Evolutionary conservation across 2,113 vertebrate species (phyloP).

Genomic region (Pelobates fuscus): DNA sequence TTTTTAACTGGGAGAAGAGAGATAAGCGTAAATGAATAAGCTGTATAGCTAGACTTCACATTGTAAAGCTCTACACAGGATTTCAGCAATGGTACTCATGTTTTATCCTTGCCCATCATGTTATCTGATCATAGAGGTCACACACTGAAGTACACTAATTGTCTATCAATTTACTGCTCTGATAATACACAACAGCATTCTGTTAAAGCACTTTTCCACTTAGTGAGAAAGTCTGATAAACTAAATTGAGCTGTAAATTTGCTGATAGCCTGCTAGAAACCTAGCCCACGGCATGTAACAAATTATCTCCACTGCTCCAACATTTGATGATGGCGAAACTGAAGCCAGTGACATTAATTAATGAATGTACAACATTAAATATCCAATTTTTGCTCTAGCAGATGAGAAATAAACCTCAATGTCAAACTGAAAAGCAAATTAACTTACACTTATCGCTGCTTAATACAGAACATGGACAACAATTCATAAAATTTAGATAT

Average conservation of each 20-base stretch:
- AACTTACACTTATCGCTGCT: conserved; percentile 15
- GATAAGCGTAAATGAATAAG: not conserved
- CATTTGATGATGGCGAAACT: conserved; percentile 18
- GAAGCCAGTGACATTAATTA: conserved; percentile 41
- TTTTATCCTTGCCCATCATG: conserved; percentile 16
- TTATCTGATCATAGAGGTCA: conserved; percentile 49
- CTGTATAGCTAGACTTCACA: not conserved
- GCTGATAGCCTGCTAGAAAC: conserved; percentile 46
- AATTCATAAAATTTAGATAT: not conserved
- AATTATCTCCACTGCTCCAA: conserved; percentile 37
- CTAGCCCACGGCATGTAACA: conserved; percentile 44
- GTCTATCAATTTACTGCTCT: conserved; percentile 50
- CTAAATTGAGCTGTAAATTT: conserved; percentile 30
- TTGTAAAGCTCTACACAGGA: not conserved
- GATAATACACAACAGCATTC: conserved; percentile 38
- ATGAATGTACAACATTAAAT: conserved; percentile 36
- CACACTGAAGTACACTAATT: conserved; percentile 49
- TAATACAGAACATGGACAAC: conserved; percentile 19
- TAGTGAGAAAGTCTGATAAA: conserved; percentile 43
- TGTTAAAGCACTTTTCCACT: conserved; percentile 5
- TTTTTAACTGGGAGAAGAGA: conserved; percentile 4
- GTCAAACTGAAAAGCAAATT: conserved; percentile 25
- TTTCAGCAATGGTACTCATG: not conserved
- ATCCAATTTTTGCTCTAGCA: not conserved
- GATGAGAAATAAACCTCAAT: conserved; percentile 21